Conservation (phyloP, 2,797 vertebrate genomes). For the Luscinia luscinia region DNA sequence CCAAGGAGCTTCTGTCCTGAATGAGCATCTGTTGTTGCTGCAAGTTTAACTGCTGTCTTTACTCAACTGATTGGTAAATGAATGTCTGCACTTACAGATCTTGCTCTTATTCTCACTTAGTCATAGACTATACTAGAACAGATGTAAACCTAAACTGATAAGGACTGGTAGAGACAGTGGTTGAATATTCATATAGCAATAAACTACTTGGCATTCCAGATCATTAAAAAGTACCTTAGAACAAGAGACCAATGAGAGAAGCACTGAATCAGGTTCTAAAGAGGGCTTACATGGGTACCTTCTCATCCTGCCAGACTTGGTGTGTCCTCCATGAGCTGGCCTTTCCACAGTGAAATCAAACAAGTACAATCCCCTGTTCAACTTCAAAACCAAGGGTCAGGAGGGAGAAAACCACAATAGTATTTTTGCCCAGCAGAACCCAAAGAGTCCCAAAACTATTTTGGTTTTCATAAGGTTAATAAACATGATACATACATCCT, state of each 20-base stretch:
- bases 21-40: background rate
- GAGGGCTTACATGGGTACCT: background rate
- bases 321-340: background rate
- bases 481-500: slow-evolving; percentile 78
- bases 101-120: background rate
- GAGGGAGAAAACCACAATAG: background rate
- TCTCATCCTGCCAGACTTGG: background rate
- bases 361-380: background rate
- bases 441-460: background rate
- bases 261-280: background rate
- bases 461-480: background rate
- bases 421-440: background rate
- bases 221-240: background rate
- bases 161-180: background rate
- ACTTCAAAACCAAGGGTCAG: background rate
- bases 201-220: background rate
- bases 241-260: background rate
- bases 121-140: background rate
- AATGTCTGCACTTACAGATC: background rate
- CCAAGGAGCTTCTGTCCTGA: background rate
- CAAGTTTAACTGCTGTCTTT: background rate
- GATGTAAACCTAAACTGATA: background rate
- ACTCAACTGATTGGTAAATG: background rate
- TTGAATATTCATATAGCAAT: background rate
- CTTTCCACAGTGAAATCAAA: background rate